Evolutionary conservation across 2,113 vertebrate species (phyloP), one percentile per base, ranked within the genome.

Genomic region (Sylvietta virens): DNA sequence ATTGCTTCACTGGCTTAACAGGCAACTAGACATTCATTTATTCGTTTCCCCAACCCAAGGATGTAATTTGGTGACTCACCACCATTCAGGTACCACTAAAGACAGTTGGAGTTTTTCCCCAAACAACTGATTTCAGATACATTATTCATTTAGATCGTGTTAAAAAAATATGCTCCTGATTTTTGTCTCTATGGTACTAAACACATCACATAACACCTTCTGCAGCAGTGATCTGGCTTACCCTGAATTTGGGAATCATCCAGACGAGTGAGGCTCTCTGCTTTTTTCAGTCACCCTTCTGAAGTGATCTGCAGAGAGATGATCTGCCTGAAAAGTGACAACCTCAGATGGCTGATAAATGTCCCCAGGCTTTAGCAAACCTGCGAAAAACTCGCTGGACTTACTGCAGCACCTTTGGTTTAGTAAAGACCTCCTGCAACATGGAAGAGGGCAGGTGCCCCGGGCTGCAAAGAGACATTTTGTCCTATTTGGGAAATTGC

Each of bases 171-270:
- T 60, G 31, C 56, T 90, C 47, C 37, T 24, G 14, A 64, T 48
- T 94, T 95, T 88, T 82, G 35, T 81, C 92, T 93, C 72, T 88
- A 2, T 84, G 72, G 79, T 40, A 69, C 90, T 78, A 37, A 94
- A 83, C 27, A 24, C 60, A 94, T 35, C 85, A 77, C 67, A 4
- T 31, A 81, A 84, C 6, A 0, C 81, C 50, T 89, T 24, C 90
- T 92, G 93, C 85, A 78, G 85, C 93, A 65, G 48, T 44, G 76
- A 78, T 83, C 85, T 40, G 64, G 81, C 79, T 87, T 92, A 76
- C 86, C 28, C 91, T 69, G 78, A n/a, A 44, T 56, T 62, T 81
- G 76, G 76, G 94, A 92, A 54, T 30, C 66, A 73, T 87, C 90
- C 87, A 95, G 93, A 37, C n/a, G 3, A 82, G 60, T 0, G 10